Conservation (phyloP, 2,888 invertebrate species). For the Ernsta delagoae region DNA sequence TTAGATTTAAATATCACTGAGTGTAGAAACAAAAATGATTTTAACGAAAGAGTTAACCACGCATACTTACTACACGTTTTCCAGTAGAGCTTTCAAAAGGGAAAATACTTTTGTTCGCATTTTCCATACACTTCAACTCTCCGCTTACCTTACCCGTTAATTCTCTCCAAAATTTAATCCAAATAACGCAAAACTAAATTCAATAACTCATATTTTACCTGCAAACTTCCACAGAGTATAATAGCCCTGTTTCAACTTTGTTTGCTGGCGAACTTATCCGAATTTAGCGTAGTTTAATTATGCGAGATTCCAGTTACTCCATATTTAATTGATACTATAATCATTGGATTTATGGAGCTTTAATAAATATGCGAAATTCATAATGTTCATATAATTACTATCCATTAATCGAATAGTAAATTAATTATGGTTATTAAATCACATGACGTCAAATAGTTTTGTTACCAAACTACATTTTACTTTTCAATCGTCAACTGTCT, state of each 20-base stretch:
- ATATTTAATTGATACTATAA: background rate
- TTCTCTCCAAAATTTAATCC: constrained; percentile 4
- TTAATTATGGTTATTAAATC: too few relatives aligned
- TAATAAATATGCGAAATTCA: too few relatives aligned
- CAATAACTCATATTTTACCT: constrained; percentile 24
- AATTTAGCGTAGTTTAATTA: constrained; percentile 27
- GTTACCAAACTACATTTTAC: too few relatives aligned
- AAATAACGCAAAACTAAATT: constrained; percentile 22
- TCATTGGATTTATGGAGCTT: background rate
- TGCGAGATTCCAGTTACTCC: background rate
- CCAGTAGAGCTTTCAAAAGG: too few relatives aligned
- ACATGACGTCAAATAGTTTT: too few relatives aligned
- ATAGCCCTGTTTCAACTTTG: constrained; percentile 21
- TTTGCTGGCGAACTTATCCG: constrained; percentile 7
- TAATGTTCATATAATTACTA: too few relatives aligned
- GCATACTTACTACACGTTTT: too few relatives aligned
- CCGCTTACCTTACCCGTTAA: background rate
- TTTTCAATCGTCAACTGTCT: too few relatives aligned
- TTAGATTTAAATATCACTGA: too few relatives aligned
- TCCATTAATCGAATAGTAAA: too few relatives aligned
- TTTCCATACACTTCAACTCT: background rate
- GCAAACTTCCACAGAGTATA: constrained; percentile 17
- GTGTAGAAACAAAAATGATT: too few relatives aligned
- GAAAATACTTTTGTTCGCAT: background rate
- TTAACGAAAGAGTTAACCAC: too few relatives aligned